These are phyloP conservation scores for Zeugodacus cucurbitae DNA, from an alignment of 1,140 invertebrate species.

Conservation along the genomic window DNA sequence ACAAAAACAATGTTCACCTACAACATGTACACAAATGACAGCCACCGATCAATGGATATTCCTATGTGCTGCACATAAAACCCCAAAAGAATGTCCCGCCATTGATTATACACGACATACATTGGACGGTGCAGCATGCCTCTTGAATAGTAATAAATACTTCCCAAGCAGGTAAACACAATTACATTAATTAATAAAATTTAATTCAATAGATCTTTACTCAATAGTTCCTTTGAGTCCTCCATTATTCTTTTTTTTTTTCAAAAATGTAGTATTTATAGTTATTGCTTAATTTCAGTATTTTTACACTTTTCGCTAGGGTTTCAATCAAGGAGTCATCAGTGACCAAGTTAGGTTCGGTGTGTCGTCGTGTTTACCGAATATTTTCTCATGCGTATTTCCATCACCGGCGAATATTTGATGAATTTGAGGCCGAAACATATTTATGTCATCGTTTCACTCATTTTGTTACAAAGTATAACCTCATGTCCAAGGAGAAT, in stretches of 20 bases:
- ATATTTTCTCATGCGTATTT: conserved; percentile 99
- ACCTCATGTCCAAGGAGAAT: conserved; percentile 98
- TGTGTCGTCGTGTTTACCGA: conserved; percentile 97
- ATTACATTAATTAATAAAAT: not conserved
- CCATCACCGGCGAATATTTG: conserved; percentile 96
- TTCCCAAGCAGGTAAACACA: conserved; percentile 93
- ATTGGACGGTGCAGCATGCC: conserved; percentile 97
- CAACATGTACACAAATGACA: conserved; percentile 99
- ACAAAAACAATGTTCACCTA: conserved; percentile 95
- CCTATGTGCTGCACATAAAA: conserved; percentile 99
- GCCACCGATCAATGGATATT: conserved; percentile 99
- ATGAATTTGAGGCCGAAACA: conserved; percentile 97
- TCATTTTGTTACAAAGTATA: conserved; percentile 98
- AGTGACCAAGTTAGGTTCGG: conserved; percentile 97
- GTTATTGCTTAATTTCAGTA: not conserved
- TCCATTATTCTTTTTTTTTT: not conserved
- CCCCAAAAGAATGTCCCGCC: conserved; percentile 99
- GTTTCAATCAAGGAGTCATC: conserved; percentile 99
- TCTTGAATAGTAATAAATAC: conserved; percentile 99
- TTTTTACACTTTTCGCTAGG: conserved; percentile 69
- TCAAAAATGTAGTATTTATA: not conserved
- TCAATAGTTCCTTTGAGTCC: too few species aligned
- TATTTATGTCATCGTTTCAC: conserved; percentile 97
- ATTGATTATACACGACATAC: conserved; percentile 99
- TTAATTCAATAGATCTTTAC: not conserved